Base-by-base conservation (phyloP, 2,888 invertebrate genomes). In the Oscheius myriophilus region DNA sequence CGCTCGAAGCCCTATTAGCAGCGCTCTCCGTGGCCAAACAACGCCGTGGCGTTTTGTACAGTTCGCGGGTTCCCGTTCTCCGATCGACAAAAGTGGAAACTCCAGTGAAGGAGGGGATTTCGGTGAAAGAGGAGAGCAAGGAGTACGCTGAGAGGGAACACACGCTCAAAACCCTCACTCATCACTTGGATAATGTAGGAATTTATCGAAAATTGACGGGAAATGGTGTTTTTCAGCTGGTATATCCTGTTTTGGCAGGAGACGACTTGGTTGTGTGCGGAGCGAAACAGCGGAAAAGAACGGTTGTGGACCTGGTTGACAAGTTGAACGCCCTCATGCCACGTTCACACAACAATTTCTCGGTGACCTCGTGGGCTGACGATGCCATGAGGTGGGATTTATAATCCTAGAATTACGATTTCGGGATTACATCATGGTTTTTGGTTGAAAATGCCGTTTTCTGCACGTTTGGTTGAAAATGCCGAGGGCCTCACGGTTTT, bases 241-340 rank as follows among this genome's bases (percentile, higher is more conserved):
- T 83, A 3, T 82, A 64, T 62, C 78, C 79, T 6, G 54, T 84
- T 25, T 62, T 84, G 21, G 66, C 72, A 21, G 83, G 83, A 7
- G 81, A 84, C 18, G 72, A 75, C 49, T 67, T 84, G 62, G 71
- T 78, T 4, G 71, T 84, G 45, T 69, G 81, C 49, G 84, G 82
- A 9, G 70, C 76, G 2, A 72, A 74, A 42, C 79, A 83, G 55
- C 33, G 84, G 39, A 68, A 72, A 43, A 67, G 55, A 33, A 81
- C 82, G 9, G 82, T 81, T 16, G 67, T 74, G n/a, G 81, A 83
- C 46, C 67, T 84, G 63, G 68, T 83, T 1, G 57, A 59, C n/a
- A 76, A 79, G 58, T 18, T 79, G 39, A 73, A 75, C 49, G 52
- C 61, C 21, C 53, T 79, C 12, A 12, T 45, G 55, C 66, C 70